Evolutionary conservation across 2,113 vertebrate genomes (phyloP).

Genomic region (Zosterops hypoxanthus): DNA sequence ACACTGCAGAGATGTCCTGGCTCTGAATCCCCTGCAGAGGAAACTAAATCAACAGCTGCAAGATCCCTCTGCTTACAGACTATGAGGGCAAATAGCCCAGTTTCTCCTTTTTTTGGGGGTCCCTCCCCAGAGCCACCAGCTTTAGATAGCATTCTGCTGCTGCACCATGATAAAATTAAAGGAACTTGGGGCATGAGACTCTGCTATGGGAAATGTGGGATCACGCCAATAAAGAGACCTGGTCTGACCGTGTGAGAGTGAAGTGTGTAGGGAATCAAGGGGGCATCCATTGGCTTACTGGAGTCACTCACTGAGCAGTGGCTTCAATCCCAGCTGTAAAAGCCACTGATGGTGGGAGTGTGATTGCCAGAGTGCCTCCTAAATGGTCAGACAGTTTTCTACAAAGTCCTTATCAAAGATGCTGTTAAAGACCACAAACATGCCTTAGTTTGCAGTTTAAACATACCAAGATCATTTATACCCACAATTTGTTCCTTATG

Average conservation of each 20-base stretch:
- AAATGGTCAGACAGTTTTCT: neutral
- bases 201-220: neutral
- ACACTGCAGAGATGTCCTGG: fast-evolving
- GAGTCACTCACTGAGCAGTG: neutral
- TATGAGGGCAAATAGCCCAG: neutral
- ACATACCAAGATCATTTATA: neutral
- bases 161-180: neutral
- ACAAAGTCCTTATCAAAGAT: neutral
- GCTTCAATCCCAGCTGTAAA: neutral
- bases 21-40: neutral
- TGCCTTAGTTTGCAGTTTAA: neutral
- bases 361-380: neutral
- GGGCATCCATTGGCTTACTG: neutral
- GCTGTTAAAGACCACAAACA: neutral
- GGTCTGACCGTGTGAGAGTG: neutral
- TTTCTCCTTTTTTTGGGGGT: neutral
- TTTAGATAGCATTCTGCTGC: neutral
- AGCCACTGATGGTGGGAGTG: neutral
- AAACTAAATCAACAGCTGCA: neutral
- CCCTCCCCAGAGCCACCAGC: neutral
- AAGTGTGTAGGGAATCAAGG: neutral
- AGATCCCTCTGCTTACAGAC: fast-evolving
- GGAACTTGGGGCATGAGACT: neutral
- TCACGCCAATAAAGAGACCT: fast-evolving
- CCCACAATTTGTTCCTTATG: neutral